Conservation (phyloP, 1,140 invertebrate genomes). For the Zaprionus taronus region DNA sequence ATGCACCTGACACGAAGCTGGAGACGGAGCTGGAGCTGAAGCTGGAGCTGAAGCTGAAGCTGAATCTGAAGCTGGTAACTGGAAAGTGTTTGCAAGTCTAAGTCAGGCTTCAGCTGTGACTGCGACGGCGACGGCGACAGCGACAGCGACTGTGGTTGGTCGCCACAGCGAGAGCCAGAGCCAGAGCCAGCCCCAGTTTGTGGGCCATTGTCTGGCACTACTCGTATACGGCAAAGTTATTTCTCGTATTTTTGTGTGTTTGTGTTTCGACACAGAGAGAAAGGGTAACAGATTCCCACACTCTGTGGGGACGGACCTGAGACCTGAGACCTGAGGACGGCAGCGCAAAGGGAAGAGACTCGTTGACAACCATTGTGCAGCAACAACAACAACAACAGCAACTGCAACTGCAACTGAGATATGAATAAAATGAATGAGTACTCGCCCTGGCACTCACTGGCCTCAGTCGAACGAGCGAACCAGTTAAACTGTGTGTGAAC, state of each 20-base stretch:
- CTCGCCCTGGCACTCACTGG: constrained; percentile 15
- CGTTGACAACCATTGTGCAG: constrained; percentile 56
- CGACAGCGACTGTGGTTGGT: constrained; percentile 64
- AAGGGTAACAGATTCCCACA: constrained; percentile 83
- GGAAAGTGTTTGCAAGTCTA: constrained; percentile 46
- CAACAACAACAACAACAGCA: neutral
- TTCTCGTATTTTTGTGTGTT: constrained; percentile 31
- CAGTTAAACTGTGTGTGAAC: constrained; percentile 56
- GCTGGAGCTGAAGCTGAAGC: neutral
- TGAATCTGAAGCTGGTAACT: constrained; percentile 16
- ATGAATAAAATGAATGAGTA: constrained; percentile 62
- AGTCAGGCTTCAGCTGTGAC: constrained; percentile 18
- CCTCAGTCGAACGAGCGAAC: constrained; percentile 13
- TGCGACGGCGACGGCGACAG: neutral
- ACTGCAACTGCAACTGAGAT: constrained; percentile 18
- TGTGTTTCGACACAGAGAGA: constrained; percentile 70
- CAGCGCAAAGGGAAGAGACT: constrained; percentile 27
- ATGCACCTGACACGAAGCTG: constrained; percentile 53
- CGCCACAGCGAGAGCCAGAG: constrained; percentile 24
- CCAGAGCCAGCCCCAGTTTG: constrained; percentile 2
- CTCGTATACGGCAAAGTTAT: constrained; percentile 48
- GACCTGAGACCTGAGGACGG: neutral
- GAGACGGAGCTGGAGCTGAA: neutral
- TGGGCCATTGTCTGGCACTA: constrained; percentile 18
- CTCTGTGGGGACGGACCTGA: constrained; percentile 37